These are phyloP conservation scores for Dynastes hyllus DNA, from an alignment of 2,888 invertebrate species.

Conservation along the genomic window DNA sequence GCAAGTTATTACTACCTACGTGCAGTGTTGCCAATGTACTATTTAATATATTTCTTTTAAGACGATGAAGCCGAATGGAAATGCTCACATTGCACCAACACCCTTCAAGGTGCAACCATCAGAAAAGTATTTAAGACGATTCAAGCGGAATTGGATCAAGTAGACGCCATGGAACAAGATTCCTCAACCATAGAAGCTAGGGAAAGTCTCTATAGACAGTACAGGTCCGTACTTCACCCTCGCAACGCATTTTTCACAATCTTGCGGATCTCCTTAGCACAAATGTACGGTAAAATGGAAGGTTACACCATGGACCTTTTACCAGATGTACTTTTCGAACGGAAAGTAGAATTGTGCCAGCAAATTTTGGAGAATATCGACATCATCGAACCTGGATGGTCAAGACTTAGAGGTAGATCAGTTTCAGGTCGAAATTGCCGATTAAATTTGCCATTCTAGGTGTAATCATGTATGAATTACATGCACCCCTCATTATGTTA, in stretches of 20 bases:
- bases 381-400: slow-evolving; percentile 84
- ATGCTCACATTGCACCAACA: slow-evolving; percentile 81
- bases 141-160: slow-evolving; percentile 79
- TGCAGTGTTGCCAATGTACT: neutral
- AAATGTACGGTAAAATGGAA: slow-evolving; percentile 85
- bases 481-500: slow-evolving; percentile 83
- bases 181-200: slow-evolving; percentile 78
- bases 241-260: slow-evolving; percentile 81
- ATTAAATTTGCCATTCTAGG: slow-evolving; percentile 70
- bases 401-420: slow-evolving; percentile 80
- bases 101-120: slow-evolving; percentile 77
- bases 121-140: slow-evolving; percentile 77
- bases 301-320: slow-evolving; percentile 83
- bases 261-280: slow-evolving; percentile 80
- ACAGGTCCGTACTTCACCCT: slow-evolving; percentile 79
- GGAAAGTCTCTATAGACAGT: slow-evolving; percentile 72
- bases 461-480: slow-evolving; percentile 86
- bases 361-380: slow-evolving; percentile 80
- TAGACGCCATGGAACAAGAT: slow-evolving; percentile 75
- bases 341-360: slow-evolving; percentile 84
- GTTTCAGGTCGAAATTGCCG: neutral
- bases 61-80: slow-evolving; percentile 78
- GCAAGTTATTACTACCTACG: slow-evolving; percentile 68
- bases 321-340: slow-evolving; percentile 81
- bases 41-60: slow-evolving; percentile 60